phyloP scores from a whole-genome alignment of 2,113 vertebrate species.

The Calypte anna region DNA sequence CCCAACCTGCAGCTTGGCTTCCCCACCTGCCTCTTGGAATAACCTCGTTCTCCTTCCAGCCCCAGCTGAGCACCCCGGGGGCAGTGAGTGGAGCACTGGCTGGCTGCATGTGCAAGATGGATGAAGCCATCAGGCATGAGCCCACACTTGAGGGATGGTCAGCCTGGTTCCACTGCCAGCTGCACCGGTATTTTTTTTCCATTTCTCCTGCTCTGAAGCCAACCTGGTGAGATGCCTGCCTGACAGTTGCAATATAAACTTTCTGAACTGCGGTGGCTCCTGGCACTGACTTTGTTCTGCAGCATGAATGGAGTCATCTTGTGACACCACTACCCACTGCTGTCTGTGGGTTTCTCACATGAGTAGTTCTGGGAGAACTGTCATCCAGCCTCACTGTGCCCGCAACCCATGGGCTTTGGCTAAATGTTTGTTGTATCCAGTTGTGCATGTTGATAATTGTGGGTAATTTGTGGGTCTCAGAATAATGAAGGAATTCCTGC shows the following conservation, averaged over 20 bases:
- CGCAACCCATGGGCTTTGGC: not conserved
- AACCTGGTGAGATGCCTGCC: not conserved
- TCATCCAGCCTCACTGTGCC: not conserved
- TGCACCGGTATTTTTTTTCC: not conserved
- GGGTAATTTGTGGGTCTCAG: slow-evolving; percentile 44
- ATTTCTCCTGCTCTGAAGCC: not conserved
- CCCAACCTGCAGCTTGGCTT: not conserved
- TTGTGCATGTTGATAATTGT: slow-evolving; percentile 46
- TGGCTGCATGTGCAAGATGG: not conserved
- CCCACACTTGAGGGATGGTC: not conserved
- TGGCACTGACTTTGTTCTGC: slow-evolving; percentile 3
- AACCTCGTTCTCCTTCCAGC: not conserved
- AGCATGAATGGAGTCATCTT: not conserved
- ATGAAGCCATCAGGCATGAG: not conserved
- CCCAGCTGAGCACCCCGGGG: not conserved
- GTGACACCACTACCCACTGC: not conserved
- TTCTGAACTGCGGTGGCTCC: not conserved
- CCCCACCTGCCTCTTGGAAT: not conserved
- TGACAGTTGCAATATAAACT: not conserved
- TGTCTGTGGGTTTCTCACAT: slow-evolving; percentile 24
- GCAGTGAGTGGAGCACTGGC: not conserved
- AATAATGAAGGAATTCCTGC: slow-evolving; percentile 39
- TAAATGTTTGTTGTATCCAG: slow-evolving; percentile 50
- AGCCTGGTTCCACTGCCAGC: not conserved
- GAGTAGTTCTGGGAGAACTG: slow-evolving; percentile 19